Evolutionary conservation across 2,888 invertebrate genomes (phyloP), one percentile per base, ranked within the genome.

Genomic region (Drosophila hamatofila): DNA sequence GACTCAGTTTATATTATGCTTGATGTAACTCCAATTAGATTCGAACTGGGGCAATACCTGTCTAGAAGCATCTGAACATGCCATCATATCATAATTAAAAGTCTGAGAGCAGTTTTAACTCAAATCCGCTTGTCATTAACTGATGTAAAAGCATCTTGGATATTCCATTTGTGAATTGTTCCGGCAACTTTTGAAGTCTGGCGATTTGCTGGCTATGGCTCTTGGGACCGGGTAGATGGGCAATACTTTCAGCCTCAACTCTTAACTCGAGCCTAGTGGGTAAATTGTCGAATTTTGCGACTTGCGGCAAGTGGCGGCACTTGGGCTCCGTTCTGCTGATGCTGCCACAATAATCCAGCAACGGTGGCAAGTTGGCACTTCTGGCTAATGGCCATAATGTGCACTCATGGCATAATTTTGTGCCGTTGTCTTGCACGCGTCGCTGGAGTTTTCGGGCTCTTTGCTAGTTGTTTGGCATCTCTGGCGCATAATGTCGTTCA

Each of bases 381-480:
- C 81, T 80, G 81, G 66, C 79, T 79, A 79, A 79, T 79, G 79
- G 79, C 79, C 74, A 79, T 77, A 77, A 81, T 79, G 81, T 79
- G 79, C 79, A 79, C 79, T 80, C 79, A 79, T 79, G 70, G 67
- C 78, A 77, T 73, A 65, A 81, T 80, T 79, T 77, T 70, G 48
- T 48, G 48, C 62, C 55, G 73, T 80, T 72, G 72, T 72, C 77
- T 76, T 75, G 54, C 67, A 72, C 65, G 80, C 72, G 55, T 75
- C 76, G 78, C 46, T 72, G 64, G 70, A 65, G 71, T 57, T 72
- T 63, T 69, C 66, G 59, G 66, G 42, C 33, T 30, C 41, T 66
- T 64, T 65, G 33, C 18, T 25, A 25, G 18, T 54, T 48, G 42
- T 79, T 79, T 78, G 77, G 63, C 80, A 65, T 68, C 72, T 65